Evolutionary conservation across 2,888 invertebrate genomes (phyloP).

Genomic region (Cheilosia impressa): DNA sequence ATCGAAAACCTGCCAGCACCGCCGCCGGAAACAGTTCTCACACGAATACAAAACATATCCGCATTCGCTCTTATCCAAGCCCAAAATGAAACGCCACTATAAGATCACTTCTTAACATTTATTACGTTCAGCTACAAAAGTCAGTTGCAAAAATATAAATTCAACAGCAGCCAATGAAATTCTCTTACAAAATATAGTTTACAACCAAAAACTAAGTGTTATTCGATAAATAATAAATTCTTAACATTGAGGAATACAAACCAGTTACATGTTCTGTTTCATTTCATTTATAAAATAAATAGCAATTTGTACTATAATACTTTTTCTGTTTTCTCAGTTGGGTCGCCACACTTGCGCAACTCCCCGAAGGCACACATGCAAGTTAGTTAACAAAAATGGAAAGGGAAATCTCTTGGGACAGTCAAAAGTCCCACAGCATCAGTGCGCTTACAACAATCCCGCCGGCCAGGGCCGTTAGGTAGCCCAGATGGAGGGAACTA

Average conservation of each 20-base stretch:
- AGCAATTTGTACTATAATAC: constrained; percentile 71
- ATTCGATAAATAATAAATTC: constrained; percentile 38
- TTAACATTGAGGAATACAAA: constrained; percentile 47
- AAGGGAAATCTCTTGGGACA: not conserved
- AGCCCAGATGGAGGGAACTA: constrained; percentile 83
- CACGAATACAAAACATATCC: constrained; percentile 80
- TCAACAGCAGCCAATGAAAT: constrained; percentile 43
- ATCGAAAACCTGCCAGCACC: constrained; percentile 75
- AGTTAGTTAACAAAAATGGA: constrained; percentile 16
- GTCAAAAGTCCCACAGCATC: constrained; percentile 80
- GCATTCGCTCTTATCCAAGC: constrained; percentile 79
- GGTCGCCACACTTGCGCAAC: not conserved
- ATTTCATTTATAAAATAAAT: constrained; percentile 55
- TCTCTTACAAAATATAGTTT: constrained; percentile 41
- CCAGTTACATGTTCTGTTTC: constrained; percentile 2
- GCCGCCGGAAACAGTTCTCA: constrained; percentile 74
- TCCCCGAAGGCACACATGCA: constrained; percentile 52
- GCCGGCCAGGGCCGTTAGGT: constrained; percentile 84
- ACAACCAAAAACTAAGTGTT: constrained; percentile 36
- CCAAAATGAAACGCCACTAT: not conserved
- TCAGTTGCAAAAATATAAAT: constrained; percentile 1
- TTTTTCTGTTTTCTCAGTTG: constrained; percentile 26
- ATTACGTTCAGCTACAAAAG: constrained; percentile 34
- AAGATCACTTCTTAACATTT: constrained; percentile 1
- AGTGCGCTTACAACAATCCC: constrained; percentile 84